phyloP scores from a whole-genome alignment of 1,140 invertebrate species.

The Pachypeltis micranthus region DNA sequence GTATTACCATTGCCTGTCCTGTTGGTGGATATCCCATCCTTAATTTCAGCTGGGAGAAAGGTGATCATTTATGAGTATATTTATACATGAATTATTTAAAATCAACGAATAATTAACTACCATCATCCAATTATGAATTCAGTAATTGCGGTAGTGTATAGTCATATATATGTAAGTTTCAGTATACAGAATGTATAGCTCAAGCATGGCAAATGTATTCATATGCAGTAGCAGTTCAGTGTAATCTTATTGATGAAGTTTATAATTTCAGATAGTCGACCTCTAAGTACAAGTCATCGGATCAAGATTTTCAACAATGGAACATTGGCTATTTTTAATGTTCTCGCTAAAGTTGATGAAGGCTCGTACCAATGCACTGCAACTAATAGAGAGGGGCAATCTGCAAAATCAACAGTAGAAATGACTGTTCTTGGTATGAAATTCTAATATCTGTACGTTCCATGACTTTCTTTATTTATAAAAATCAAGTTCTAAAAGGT shows the following conservation, averaged over 20 bases:
- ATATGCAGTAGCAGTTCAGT: not conserved
- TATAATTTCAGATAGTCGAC: slow-evolving; percentile 39
- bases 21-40: slow-evolving; percentile 58
- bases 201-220: too few species aligned
- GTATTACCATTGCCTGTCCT: slow-evolving; percentile 51
- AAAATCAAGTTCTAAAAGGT: too few species aligned
- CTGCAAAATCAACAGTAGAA: slow-evolving; percentile 42
- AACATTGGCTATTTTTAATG: slow-evolving; percentile 47
- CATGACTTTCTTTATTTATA: not conserved
- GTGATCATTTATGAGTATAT: too few species aligned
- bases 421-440: slow-evolving; percentile 46
- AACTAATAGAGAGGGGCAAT: slow-evolving; percentile 45
- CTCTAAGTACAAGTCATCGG: slow-evolving; percentile 50
- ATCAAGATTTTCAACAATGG: slow-evolving; percentile 51
- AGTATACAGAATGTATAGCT: too few species aligned
- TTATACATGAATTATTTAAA: too few species aligned
- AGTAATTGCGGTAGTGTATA: too few species aligned
- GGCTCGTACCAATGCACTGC: slow-evolving; percentile 45
- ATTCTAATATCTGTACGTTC: not conserved
- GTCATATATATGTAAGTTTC: too few species aligned
- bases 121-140: too few species aligned
- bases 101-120: too few species aligned
- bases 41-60: slow-evolving; percentile 52
- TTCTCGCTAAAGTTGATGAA: slow-evolving; percentile 48
- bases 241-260: not conserved